Evolutionary conservation across 2,888 invertebrate genomes (phyloP).

Genomic region (Xestia c-nigrum): DNA sequence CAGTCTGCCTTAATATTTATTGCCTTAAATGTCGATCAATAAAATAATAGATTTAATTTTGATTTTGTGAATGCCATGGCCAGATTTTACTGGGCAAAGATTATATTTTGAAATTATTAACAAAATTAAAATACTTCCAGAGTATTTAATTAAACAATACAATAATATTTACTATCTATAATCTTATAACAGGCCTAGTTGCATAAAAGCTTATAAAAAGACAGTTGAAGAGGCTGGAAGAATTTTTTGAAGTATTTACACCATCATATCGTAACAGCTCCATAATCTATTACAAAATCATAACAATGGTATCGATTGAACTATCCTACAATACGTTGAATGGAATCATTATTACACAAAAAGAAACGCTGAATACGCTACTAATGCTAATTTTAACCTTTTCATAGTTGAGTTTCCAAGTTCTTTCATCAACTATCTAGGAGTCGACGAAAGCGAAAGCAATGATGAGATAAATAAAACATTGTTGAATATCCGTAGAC

Average conservation of each 20-base stretch:
- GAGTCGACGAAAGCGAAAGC: neutral
- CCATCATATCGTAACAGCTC: neutral
- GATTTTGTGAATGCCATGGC: neutral
- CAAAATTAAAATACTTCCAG: neutral
- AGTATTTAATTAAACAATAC: neutral
- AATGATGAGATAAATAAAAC: neutral
- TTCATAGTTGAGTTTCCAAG: conserved; percentile 13
- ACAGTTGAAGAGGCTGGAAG: neutral
- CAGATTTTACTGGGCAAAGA: neutral
- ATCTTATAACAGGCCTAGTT: too few species aligned
- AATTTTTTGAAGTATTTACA: neutral
- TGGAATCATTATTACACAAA: conserved; percentile 39
- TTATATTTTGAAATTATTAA: neutral
- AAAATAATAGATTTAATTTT: neutral
- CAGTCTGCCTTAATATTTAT: conserved; percentile 16
- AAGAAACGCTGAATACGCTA: conserved; percentile 42
- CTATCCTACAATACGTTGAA: conserved; percentile 37
- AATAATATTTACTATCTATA: neutral
- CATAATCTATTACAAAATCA: conserved; percentile 46
- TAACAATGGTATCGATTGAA: conserved; percentile 34
- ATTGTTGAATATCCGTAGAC: neutral
- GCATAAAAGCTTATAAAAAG: neutral
- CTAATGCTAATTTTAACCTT: conserved; percentile 53
- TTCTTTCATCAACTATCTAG: conserved; percentile 18
- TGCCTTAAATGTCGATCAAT: conserved; percentile 6